Evolutionary conservation across 2,113 vertebrate genomes (phyloP).

Genomic region (Callospermophilus lateralis): DNA sequence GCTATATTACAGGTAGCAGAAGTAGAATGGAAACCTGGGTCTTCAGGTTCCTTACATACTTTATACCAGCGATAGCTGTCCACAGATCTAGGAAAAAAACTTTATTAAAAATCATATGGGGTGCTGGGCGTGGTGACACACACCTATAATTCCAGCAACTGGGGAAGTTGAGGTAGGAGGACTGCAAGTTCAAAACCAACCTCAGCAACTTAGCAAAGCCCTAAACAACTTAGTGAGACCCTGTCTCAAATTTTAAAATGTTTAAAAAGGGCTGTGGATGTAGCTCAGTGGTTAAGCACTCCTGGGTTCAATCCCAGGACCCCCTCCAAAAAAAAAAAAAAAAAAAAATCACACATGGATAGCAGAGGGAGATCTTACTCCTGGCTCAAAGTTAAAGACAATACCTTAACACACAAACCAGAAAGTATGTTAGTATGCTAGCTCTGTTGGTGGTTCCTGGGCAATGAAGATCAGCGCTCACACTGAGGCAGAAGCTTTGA

Average conservation of each 20-base stretch:
- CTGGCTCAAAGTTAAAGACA: conserved; percentile 1
- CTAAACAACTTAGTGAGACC: too few relatives aligned
- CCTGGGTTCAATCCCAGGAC: too few relatives aligned
- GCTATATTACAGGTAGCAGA: neutral
- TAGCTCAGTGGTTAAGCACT: too few relatives aligned
- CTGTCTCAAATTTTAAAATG: too few relatives aligned
- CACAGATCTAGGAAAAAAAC: neutral
- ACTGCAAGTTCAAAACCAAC: too few relatives aligned
- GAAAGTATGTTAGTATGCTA: conserved; percentile 43
- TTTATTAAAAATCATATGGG: conserved; percentile 32
- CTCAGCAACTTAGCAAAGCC: too few relatives aligned
- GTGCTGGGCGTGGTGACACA: too few relatives aligned
- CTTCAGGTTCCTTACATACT: neutral
- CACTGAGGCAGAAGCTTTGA: neutral
- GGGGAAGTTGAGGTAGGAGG: too few relatives aligned
- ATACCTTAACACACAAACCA: neutral
- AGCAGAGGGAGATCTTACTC: neutral
- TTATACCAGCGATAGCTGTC: neutral
- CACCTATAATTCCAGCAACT: too few relatives aligned
- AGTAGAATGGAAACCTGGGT: neutral
- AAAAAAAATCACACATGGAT: neutral
- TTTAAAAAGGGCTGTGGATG: too few relatives aligned
- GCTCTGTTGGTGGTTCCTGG: neutral
- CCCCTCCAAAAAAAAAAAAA: too few relatives aligned
- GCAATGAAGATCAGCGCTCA: neutral